Conservation (phyloP, 2,888 invertebrate species). For the Merodon equestris region DNA sequence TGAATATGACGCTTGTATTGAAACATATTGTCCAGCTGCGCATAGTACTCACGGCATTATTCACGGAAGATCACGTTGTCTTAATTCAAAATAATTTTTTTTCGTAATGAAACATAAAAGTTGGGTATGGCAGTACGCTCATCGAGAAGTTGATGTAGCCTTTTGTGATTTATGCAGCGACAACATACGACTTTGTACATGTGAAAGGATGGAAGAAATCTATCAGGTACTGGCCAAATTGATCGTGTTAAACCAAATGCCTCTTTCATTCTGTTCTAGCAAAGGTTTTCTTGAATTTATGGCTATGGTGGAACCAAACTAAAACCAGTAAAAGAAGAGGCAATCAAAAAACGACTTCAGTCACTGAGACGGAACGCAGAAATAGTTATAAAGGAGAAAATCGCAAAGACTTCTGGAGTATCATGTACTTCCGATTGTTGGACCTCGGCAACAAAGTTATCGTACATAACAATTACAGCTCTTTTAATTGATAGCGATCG, state of each 20-base stretch:
- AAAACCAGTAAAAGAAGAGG: slow-evolving; percentile 19
- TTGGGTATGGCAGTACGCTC: slow-evolving; percentile 29
- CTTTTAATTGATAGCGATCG: slow-evolving; percentile 19
- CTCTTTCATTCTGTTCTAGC: slow-evolving; percentile 30
- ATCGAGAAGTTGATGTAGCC: slow-evolving; percentile 17
- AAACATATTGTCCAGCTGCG: too few species aligned
- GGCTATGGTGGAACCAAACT: slow-evolving; percentile 24
- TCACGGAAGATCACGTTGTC: too few species aligned
- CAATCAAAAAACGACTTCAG: slow-evolving; percentile 7
- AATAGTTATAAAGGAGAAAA: slow-evolving; percentile 4
- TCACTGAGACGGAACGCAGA: neutral
- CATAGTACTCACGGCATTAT: too few species aligned
- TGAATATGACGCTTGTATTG: too few species aligned
- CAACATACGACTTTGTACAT: neutral
- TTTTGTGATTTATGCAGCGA: slow-evolving; percentile 27
- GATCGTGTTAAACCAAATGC: slow-evolving; percentile 37
- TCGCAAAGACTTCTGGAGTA: slow-evolving; percentile 2
- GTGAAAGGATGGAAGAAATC: neutral
- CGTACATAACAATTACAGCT: slow-evolving; percentile 18
- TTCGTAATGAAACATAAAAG: slow-evolving; percentile 6
- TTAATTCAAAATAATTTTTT: neutral
- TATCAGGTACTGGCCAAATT: slow-evolving; percentile 25
- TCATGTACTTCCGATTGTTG: slow-evolving; percentile 14
- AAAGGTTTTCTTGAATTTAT: slow-evolving; percentile 17
- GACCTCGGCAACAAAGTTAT: slow-evolving; percentile 12